Evolutionary conservation across 2,888 invertebrate genomes (phyloP).

Genomic region (Colletes collaris): DNA sequence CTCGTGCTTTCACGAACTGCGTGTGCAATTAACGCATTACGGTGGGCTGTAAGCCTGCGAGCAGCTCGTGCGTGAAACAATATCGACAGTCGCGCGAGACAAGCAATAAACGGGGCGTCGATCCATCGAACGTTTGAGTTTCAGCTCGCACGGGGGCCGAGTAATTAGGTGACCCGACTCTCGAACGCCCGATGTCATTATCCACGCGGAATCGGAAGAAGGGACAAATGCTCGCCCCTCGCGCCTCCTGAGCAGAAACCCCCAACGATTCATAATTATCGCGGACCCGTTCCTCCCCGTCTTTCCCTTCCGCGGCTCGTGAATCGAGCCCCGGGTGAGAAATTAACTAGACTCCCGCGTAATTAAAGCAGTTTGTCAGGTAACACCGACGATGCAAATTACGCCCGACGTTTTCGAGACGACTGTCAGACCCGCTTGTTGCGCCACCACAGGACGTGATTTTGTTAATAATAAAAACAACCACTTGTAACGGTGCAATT

Average conservation of each 20-base stretch:
- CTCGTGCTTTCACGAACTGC: too few relatives aligned
- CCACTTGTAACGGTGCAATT: neutral
- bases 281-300: neutral
- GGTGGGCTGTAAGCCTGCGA: too few relatives aligned
- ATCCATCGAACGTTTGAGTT: slow-evolving; percentile 19
- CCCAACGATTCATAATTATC: slow-evolving; percentile 40
- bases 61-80: too few relatives aligned
- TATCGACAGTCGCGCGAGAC: too few relatives aligned
- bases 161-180: slow-evolving; percentile 39
- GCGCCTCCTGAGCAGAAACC: neutral
- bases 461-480: neutral
- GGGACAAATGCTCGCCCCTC: neutral
- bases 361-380: slow-evolving; percentile 53
- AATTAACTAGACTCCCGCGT: slow-evolving; percentile 47
- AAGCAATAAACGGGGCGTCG: slow-evolving; percentile 16
- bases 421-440: slow-evolving; percentile 15
- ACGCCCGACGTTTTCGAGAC: slow-evolving; percentile 32
- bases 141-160: neutral
- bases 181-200: slow-evolving; percentile 30
- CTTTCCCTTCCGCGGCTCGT: neutral
- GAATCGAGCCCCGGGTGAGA: slow-evolving; percentile 24
- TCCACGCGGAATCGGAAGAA: slow-evolving; percentile 2
- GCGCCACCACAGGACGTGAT: slow-evolving; percentile 3
- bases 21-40: too few relatives aligned
- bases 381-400: slow-evolving; percentile 34